Conservation (phyloP, 2,113 vertebrate genomes). For the Taxidea taxus region DNA sequence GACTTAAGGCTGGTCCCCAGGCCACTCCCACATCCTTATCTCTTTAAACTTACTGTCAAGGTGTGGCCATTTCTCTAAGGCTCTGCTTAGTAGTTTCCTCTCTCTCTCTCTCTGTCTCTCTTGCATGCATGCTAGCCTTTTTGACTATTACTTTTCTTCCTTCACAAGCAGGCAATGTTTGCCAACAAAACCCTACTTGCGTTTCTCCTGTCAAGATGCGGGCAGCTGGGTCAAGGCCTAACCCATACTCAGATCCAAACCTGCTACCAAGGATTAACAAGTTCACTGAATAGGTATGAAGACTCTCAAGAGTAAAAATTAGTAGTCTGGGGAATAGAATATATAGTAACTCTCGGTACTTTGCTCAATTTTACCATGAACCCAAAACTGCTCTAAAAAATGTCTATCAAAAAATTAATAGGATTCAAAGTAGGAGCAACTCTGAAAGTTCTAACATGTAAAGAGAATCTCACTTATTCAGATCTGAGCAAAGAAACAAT, state of each 20-base stretch:
- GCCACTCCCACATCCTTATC: not conserved
- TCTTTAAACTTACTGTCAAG: not conserved
- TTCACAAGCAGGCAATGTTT: not conserved
- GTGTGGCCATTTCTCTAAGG: not conserved
- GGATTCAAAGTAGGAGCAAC: not conserved
- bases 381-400: not conserved
- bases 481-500: not conserved
- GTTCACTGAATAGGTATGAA: not conserved
- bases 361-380: not conserved
- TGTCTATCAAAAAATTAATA: not conserved
- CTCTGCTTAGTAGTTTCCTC: not conserved
- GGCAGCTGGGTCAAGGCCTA: not conserved
- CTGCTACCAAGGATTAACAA: not conserved
- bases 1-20: not conserved
- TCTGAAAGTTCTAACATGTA: not conserved
- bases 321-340: not conserved
- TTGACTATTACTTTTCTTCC: not conserved
- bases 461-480: not conserved
- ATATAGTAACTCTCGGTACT: not conserved
- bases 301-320: not conserved
- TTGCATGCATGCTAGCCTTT: not conserved
- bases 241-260: not conserved
- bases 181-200: not conserved
- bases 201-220: not conserved
- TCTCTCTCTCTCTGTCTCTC: too few species aligned